Evolutionary conservation across 2,888 invertebrate species (phyloP).

Genomic region (Eugnorisma glareosa): DNA sequence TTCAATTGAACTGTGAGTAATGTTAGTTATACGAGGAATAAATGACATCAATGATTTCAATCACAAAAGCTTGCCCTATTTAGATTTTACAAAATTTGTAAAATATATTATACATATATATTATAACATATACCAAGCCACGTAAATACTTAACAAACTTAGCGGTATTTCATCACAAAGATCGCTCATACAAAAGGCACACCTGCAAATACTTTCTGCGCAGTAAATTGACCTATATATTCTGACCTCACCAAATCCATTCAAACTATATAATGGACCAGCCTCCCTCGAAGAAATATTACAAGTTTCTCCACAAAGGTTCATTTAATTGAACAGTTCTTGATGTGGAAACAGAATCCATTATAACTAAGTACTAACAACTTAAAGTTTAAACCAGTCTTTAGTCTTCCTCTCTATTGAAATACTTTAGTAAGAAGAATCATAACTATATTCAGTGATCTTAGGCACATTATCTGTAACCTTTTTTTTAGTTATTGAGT

Average conservation of each 20-base stretch:
- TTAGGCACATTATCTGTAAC: neutral
- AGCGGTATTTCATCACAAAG: slow-evolving; percentile 8
- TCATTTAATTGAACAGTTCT: slow-evolving; percentile 54
- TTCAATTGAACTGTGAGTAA: neutral
- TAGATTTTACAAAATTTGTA: neutral
- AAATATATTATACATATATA: neutral
- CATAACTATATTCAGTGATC: slow-evolving; percentile 14
- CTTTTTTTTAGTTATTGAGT: too few relatives aligned
- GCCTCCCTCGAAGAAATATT: slow-evolving; percentile 44
- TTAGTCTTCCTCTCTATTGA: slow-evolving; percentile 42
- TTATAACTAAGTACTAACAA: slow-evolving; percentile 61
- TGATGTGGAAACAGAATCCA: slow-evolving; percentile 60
- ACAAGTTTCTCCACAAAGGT: slow-evolving; percentile 47
- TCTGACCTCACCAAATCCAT: slow-evolving; percentile 39
- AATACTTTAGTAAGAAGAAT: slow-evolving; percentile 28
- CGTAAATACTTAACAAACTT: neutral
- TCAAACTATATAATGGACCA: slow-evolving; percentile 16
- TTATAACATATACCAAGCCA: neutral
- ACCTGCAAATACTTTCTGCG: slow-evolving; percentile 28
- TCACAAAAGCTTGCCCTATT: neutral
- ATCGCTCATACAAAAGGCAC: neutral
- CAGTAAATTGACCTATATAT: slow-evolving; percentile 57
- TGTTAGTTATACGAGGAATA: neutral
- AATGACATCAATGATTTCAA: neutral
- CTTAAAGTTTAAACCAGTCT: slow-evolving; percentile 48